Evolutionary conservation across 2,888 invertebrate species (phyloP).

Genomic region (Pterostichus niger): DNA sequence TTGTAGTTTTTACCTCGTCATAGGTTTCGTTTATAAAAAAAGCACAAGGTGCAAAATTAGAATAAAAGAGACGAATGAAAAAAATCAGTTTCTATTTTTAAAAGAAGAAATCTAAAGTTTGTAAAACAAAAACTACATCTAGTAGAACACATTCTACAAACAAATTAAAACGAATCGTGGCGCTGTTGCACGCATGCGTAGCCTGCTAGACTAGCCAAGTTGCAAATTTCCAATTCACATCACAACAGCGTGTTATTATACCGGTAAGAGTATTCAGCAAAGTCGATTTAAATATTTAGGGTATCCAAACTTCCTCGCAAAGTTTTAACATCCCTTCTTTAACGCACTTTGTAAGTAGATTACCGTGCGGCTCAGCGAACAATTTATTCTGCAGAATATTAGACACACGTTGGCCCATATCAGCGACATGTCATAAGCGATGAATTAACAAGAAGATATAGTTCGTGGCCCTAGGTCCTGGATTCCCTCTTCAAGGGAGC

Average conservation of each 20-base stretch:
- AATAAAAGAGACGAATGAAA: too few relatives aligned
- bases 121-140: neutral
- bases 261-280: constrained; percentile 62
- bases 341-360: constrained; percentile 62
- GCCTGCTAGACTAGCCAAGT: neutral
- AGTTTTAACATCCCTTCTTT: constrained; percentile 61
- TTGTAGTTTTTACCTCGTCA: too few relatives aligned
- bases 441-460: constrained; percentile 29
- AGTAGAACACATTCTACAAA: neutral
- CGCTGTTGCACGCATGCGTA: neutral
- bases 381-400: constrained; percentile 58
- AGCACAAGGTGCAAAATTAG: too few relatives aligned
- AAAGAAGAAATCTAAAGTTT: constrained; percentile 3
- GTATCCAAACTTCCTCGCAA: constrained; percentile 56
- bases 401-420: constrained; percentile 28
- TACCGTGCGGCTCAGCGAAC: constrained; percentile 53
- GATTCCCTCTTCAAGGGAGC: too few relatives aligned
- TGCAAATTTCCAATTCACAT: constrained; percentile 63
- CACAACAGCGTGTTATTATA: constrained; percentile 64
- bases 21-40: too few relatives aligned
- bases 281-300: constrained; percentile 65
- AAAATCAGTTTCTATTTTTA: too few relatives aligned
- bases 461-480: neutral
- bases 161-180: neutral
- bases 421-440: constrained; percentile 37